Evolutionary conservation across 2,888 invertebrate species (phyloP), one percentile per base, ranked within the genome.

Genomic region (Drosophila maculinotata): DNA sequence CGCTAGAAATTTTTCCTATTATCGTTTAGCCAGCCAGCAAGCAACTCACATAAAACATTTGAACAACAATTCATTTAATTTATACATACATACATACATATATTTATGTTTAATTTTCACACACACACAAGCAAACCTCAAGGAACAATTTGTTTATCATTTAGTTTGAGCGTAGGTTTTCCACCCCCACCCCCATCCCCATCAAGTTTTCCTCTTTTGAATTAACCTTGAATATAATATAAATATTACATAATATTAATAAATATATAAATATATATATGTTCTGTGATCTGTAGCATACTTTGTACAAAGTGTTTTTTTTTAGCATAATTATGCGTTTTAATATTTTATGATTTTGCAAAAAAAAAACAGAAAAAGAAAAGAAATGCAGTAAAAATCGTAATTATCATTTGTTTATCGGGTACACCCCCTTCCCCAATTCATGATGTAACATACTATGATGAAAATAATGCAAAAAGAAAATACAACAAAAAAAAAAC

Each of bases 241-340:
- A 30, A 30, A 60, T 62, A 63, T 74, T 77, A 75, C 59, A 76
- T 76, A 76, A 72, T 73, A 60, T 54, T 78, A 78, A 74, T 74
- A 62, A 68, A 69, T 52, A 73, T 70, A 70, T 47, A 72, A 52
- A 79, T 76, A 83, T 52, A 77, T 79, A 88, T 88, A 89, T 90
- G 89, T 91, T 91, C 91, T 91, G 91, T 91, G 91, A 91, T 91
- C 90, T 89, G 90, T 91, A 91, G 91, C 87, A 91, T 90, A 90
- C 90, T 90, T 90, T 90, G 90, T 90, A 91, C 89, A 90, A 90
- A 90, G 88, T 90, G 90, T 88, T 79, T 88, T 79, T n/a, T 70
- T 75, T 79, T 80, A 90, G 88, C 89, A 87, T 86, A 89, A 87
- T 86, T 85, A 83, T 81, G 79, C 86, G 76, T 60, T 79, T 76